Conservation (phyloP, 2,888 invertebrate genomes). For the Trisateles emortualis region DNA sequence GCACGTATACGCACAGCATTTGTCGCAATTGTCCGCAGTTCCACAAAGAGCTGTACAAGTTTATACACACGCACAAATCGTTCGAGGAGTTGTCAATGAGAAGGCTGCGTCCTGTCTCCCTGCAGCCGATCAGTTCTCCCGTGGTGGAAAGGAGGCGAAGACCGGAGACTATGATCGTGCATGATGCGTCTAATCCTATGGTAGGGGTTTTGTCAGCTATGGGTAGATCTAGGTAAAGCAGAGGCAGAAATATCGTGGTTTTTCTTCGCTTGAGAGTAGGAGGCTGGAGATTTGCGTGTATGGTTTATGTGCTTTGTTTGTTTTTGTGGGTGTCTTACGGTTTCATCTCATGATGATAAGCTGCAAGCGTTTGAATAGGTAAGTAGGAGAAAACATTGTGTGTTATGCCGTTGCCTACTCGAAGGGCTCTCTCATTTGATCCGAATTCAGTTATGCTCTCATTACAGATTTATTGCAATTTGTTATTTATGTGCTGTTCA, state of each 20-base stretch:
- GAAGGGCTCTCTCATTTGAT: no score
- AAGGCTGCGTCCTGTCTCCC: conserved; percentile 59
- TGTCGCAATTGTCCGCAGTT: conserved; percentile 62
- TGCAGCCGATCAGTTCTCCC: conserved; percentile 54
- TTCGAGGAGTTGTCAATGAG: conserved; percentile 28
- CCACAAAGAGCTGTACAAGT: conserved; percentile 75
- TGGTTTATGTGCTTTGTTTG: not conserved
- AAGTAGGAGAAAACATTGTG: no score
- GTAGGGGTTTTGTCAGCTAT: conserved; percentile 43
- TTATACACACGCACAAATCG: conserved; percentile 52
- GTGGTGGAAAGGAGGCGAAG: conserved; percentile 45
- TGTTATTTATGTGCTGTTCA: no score
- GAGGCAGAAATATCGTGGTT: not conserved
- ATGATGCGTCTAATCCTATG: conserved; percentile 62
- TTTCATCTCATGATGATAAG: no score
- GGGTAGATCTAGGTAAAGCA: not conserved
- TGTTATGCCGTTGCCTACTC: no score
- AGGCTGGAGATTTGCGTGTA: no score
- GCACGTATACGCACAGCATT: conserved; percentile 8
- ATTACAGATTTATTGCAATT: no score
- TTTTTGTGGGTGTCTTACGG: not conserved
- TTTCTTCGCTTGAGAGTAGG: not conserved
- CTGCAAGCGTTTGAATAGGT: no score
- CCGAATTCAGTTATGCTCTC: no score
- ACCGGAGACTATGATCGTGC: conserved; percentile 68